Evolutionary conservation across 2,113 vertebrate species (phyloP).

Genomic region (Alectura lathami): DNA sequence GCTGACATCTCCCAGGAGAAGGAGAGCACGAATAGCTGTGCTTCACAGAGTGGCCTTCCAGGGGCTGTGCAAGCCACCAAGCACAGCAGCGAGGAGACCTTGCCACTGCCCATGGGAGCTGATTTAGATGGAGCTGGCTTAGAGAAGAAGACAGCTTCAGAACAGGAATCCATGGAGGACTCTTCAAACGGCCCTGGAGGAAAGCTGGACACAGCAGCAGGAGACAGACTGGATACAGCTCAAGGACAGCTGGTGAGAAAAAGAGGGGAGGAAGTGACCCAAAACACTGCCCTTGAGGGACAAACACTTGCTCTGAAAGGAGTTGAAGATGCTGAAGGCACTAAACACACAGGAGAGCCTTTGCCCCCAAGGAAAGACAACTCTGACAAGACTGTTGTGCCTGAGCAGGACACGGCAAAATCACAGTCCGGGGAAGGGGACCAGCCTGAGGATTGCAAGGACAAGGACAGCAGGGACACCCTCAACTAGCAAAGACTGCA

Average conservation of each 20-base stretch:
- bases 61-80: neutral
- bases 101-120: accelerated
- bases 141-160: neutral
- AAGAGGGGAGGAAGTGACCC: neutral
- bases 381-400: neutral
- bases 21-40: neutral
- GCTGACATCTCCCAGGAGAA: neutral
- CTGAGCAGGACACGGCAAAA: slow-evolving; percentile 1
- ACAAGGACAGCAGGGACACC: neutral
- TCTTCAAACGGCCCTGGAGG: neutral
- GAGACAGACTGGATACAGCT: slow-evolving; percentile 25
- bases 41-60: neutral
- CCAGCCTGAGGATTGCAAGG: slow-evolving; percentile 22
- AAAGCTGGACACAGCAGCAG: neutral
- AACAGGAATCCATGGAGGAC: neutral
- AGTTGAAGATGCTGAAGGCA: neutral
- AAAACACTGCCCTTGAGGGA: neutral
- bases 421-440: neutral
- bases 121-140: neutral
- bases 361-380: neutral
- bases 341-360: neutral
- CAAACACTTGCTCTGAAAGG: neutral
- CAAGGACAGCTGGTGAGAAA: neutral
- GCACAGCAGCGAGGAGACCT: neutral
- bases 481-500: slow-evolving; percentile 27